A percentile compares a stretch with the other conserved stretches of the same genome.
phyloP scores from a whole-genome alignment of 2,113 vertebrate genomes.

The Callionymus lyra region DNA sequence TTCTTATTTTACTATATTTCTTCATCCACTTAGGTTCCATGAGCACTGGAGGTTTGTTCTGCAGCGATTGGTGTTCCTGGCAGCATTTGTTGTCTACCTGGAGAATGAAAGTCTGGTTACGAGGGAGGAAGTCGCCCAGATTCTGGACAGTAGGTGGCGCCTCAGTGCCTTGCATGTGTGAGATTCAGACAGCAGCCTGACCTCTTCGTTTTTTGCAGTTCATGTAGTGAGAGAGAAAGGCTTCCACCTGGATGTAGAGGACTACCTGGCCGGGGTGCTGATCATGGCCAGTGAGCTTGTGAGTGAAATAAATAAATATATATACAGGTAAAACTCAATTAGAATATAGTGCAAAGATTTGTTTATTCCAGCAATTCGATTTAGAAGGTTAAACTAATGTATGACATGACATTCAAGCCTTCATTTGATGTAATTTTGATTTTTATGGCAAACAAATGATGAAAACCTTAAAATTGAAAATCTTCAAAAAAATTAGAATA shows the following conservation, averaged over 20 bases:
- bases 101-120: constrained; percentile 86
- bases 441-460: no score
- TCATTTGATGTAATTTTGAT: no score
- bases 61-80: constrained; percentile 85
- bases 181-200: neutral
- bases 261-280: constrained; percentile 90
- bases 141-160: constrained; percentile 84
- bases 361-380: no score
- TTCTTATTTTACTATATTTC: no score
- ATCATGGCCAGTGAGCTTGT: constrained; percentile 96
- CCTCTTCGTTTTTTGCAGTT: constrained; percentile 59
- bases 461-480: no score
- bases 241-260: constrained; percentile 95
- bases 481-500: no score
- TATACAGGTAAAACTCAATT: neutral
- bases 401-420: no score
- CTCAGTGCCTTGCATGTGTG: neutral
- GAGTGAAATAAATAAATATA: constrained; percentile 31
- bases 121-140: constrained; percentile 83
- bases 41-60: constrained; percentile 97
- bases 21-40: constrained; percentile 75
- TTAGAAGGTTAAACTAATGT: no score
- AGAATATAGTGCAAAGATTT: no score
- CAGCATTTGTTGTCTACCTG: constrained; percentile 88
- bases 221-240: constrained; percentile 88